phyloP scores from a whole-genome alignment of 2,888 invertebrate species.

The Apodemia mormo region DNA sequence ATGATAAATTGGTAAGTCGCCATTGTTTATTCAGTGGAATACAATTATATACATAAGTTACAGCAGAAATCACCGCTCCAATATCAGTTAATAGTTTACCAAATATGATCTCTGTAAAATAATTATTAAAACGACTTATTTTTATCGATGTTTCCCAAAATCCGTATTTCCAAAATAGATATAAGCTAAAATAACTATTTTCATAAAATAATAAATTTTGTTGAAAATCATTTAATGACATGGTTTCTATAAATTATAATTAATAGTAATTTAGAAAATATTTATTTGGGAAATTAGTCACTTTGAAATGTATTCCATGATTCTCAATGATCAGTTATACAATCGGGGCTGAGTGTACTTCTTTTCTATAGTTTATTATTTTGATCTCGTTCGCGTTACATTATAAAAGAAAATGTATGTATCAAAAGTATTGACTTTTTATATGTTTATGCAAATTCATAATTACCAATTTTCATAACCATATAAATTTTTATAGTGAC shows the following conservation, averaged over 20 bases:
- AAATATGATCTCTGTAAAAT: background rate
- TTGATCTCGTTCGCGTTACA: background rate
- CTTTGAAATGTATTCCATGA: background rate
- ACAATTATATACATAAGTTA: conserved; percentile 42
- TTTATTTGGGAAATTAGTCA: background rate
- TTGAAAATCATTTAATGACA: background rate
- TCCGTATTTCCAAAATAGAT: background rate
- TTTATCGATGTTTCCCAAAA: background rate
- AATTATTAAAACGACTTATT: background rate
- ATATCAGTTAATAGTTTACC: background rate
- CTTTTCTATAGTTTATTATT: background rate
- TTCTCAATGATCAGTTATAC: background rate
- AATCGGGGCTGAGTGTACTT: background rate
- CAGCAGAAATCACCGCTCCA: conserved; percentile 51
- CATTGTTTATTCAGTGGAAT: background rate
- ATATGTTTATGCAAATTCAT: too few relatives aligned
- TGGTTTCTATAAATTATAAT: background rate
- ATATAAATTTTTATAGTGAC: background rate
- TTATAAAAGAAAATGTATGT: too few relatives aligned
- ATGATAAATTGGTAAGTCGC: background rate
- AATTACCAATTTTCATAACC: too few relatives aligned
- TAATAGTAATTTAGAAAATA: background rate
- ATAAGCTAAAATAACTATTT: background rate
- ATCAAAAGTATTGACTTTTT: too few relatives aligned
- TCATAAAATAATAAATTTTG: background rate